Evolutionary conservation across 1,140 invertebrate genomes (phyloP).

Genomic region (Triops cancriformis): DNA sequence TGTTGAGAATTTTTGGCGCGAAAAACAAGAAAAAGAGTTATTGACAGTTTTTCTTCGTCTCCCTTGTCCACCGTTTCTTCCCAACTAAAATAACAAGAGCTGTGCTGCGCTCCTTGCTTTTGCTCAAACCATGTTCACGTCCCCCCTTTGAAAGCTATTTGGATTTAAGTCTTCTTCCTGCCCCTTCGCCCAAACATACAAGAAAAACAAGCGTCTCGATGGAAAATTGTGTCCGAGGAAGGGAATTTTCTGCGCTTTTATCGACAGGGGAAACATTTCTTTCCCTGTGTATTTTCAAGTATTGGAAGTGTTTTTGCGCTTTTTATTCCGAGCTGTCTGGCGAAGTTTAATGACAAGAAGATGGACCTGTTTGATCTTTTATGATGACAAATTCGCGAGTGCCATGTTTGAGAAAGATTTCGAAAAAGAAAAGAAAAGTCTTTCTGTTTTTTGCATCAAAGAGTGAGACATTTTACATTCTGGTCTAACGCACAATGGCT

Average conservation of each 20-base stretch:
- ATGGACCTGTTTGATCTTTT: no score
- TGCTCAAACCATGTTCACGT: not conserved
- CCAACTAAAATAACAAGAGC: not conserved
- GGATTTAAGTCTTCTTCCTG: not conserved
- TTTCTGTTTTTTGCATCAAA: not conserved
- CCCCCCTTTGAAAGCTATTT: not conserved
- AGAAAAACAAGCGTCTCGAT: not conserved
- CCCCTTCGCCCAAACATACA: not conserved
- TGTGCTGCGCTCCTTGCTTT: not conserved
- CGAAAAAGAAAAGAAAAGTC: not conserved
- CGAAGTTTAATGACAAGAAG: not conserved
- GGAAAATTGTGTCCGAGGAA: not conserved
- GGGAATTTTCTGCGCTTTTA: not conserved
- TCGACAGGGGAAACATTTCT: not conserved
- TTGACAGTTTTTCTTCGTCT: constrained; percentile 3
- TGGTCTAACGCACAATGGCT: constrained; percentile 4
- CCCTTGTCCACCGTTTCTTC: not conserved
- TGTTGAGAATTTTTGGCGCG: not conserved
- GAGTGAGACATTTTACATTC: constrained; percentile 6
- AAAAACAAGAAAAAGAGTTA: not conserved
- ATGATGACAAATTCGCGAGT: not conserved
- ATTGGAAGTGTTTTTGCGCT: not conserved
- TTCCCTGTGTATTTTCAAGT: not conserved
- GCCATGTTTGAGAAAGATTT: not conserved
- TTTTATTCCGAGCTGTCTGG: not conserved